Conservation (phyloP, 2,797 vertebrate species). For the Xenopus petersii region DNA sequence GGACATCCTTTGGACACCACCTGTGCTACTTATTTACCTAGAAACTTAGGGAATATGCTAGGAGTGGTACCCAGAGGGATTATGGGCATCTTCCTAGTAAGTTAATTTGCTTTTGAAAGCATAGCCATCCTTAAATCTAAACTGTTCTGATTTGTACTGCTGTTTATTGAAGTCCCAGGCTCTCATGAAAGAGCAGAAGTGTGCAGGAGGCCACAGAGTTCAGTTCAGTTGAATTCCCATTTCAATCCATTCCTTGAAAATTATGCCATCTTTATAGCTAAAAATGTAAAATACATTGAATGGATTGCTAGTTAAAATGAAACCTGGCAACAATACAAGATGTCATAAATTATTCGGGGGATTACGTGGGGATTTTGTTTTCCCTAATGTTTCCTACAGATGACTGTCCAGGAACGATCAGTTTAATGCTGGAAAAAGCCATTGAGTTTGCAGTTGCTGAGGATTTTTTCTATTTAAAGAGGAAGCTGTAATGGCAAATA, state of each 20-base stretch:
- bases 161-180: background rate
- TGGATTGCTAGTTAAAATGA: constrained; percentile 1
- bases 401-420: constrained; percentile 3
- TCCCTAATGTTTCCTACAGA: background rate
- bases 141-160: too few species aligned
- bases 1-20: too few species aligned
- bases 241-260: background rate
- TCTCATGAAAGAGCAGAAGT: background rate
- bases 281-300: constrained; percentile 34
- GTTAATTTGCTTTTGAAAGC: too few species aligned
- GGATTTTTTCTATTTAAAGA: too few species aligned
- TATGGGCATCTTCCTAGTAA: too few species aligned
- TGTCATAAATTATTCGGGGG: constrained; percentile 12
- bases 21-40: too few species aligned
- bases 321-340: constrained; percentile 1
- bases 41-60: too few species aligned
- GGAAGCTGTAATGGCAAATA: too few species aligned
- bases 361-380: background rate
- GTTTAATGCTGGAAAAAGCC: constrained; percentile 3
- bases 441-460: background rate
- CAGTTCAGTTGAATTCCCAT: constrained; percentile 11
- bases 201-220: background rate
- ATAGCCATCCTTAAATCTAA: too few species aligned
- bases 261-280: background rate
- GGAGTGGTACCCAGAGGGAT: too few species aligned